A percentile compares a stretch with the other conserved stretches of the same genome.
phyloP scores from a whole-genome alignment of 1,140 invertebrate species.

The Drosophila santomea region DNA sequence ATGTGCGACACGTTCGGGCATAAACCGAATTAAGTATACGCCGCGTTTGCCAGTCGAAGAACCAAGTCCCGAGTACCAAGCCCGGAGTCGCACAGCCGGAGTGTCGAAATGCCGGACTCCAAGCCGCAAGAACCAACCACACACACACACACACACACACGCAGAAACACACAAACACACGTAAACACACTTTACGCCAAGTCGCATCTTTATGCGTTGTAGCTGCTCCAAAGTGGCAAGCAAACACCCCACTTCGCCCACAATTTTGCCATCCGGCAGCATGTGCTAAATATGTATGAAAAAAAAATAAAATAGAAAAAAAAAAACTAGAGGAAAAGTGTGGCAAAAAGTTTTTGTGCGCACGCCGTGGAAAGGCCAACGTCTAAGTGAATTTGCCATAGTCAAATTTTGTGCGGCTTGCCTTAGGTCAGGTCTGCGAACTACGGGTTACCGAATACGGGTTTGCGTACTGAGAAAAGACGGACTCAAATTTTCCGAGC shows the following conservation, averaged over 20 bases:
- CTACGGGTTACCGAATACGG: slow-evolving; percentile 12
- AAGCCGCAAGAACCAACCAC: slow-evolving; percentile 66
- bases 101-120: slow-evolving; percentile 14
- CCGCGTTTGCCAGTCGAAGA: slow-evolving; percentile 71
- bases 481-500: not conserved
- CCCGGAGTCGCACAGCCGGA: slow-evolving; percentile 1
- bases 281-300: slow-evolving; percentile 62
- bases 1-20: slow-evolving; percentile 80
- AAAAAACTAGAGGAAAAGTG: slow-evolving; percentile 11
- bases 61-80: slow-evolving; percentile 11
- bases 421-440: slow-evolving; percentile 67
- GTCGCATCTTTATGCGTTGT: slow-evolving; percentile 57
- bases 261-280: slow-evolving; percentile 23
- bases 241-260: slow-evolving; percentile 28
- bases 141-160: slow-evolving; percentile 26
- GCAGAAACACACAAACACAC: slow-evolving; percentile 32
- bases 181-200: slow-evolving; percentile 37
- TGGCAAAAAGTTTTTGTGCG: slow-evolving; percentile 63
- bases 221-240: slow-evolving; percentile 53
- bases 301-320: slow-evolving; percentile 20
- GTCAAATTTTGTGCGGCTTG: slow-evolving; percentile 74
- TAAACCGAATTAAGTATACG: slow-evolving; percentile 83
- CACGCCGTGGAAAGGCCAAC: slow-evolving; percentile 63
- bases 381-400: slow-evolving; percentile 78
- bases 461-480: not conserved